phyloP scores from a whole-genome alignment of 2,113 vertebrate species.

The Elephantulus edwardii region DNA sequence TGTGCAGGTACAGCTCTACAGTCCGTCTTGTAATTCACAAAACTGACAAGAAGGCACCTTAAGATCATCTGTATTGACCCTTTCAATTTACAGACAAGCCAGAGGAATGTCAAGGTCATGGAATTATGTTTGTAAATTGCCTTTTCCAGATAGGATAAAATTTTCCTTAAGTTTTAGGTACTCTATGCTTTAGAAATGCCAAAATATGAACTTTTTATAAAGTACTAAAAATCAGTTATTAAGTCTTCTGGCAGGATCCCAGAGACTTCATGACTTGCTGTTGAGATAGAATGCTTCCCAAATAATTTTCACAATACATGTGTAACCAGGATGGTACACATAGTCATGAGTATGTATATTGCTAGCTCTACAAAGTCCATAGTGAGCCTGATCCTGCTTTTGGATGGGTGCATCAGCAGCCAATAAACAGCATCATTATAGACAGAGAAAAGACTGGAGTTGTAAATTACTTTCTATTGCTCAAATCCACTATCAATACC shows the following conservation, averaged over 20 bases:
- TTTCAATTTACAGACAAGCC: neutral
- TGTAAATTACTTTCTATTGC: too few relatives aligned
- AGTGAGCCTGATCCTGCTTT: neutral
- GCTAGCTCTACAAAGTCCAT: neutral
- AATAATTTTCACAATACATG: slow-evolving; percentile 49
- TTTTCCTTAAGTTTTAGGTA: neutral
- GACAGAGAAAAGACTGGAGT: too few relatives aligned
- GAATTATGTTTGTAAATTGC: neutral
- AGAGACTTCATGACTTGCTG: neutral
- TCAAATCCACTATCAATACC: too few relatives aligned
- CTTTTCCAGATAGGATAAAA: slow-evolving; percentile 4
- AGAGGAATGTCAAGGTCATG: neutral
- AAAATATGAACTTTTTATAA: slow-evolving; percentile 13
- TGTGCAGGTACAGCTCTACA: neutral
- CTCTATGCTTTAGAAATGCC: neutral
- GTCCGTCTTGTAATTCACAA: neutral
- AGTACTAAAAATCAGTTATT: slow-evolving; percentile 26
- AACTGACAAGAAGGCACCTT: neutral
- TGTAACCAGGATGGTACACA: slow-evolving; percentile 17
- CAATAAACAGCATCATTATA: too few relatives aligned
- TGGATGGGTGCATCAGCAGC: neutral
- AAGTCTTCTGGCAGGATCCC: slow-evolving; percentile 18
- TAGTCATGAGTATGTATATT: fast-evolving
- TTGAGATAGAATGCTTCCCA: slow-evolving; percentile 29
- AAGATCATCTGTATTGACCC: neutral